Conservation (phyloP, 2,113 vertebrate genomes). For the Panurus biarmicus region DNA sequence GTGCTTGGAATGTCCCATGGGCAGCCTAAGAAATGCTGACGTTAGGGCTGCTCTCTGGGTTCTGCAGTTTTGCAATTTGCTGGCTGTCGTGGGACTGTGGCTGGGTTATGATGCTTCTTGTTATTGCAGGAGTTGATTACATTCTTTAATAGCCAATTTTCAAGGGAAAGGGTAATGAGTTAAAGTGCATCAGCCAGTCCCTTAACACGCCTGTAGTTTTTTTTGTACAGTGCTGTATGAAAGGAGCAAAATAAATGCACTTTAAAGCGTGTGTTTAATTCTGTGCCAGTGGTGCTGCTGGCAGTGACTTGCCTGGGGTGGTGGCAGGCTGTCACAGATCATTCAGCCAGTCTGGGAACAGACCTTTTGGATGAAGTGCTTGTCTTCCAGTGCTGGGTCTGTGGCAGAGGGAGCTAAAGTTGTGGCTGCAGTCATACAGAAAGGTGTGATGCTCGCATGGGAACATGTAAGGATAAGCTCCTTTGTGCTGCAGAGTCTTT, state of each 20-base stretch:
- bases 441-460: rapidly evolving
- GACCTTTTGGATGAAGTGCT: background rate
- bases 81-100: background rate
- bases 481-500: background rate
- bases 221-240: background rate
- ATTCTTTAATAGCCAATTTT: background rate
- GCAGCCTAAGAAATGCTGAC: rapidly evolving
- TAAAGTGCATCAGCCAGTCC: background rate
- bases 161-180: background rate
- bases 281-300: background rate
- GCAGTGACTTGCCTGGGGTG: rapidly evolving
- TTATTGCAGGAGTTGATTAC: background rate
- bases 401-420: background rate
- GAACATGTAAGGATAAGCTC: background rate
- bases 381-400: background rate
- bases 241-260: background rate
- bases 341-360: background rate
- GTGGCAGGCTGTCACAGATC: background rate
- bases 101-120: background rate
- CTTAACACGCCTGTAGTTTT: background rate
- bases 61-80: background rate
- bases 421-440: background rate
- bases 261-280: background rate
- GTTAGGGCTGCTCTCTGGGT: rapidly evolving
- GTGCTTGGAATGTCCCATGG: background rate